These are phyloP conservation scores for Suncus etruscus DNA, from an alignment of 2,113 vertebrate genomes.

Conservation along the genomic window DNA sequence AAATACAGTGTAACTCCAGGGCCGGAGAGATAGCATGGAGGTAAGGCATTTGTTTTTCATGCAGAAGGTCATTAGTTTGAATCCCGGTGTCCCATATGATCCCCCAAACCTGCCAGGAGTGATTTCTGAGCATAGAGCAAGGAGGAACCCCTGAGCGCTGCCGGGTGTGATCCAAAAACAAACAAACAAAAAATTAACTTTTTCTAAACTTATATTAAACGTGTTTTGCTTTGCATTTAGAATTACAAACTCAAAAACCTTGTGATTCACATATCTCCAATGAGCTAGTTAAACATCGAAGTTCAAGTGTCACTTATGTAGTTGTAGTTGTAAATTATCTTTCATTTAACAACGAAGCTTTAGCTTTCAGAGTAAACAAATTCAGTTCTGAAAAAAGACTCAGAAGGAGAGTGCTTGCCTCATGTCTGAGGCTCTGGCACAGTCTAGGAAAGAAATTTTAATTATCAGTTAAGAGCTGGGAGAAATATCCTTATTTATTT, in stretches of 20 bases:
- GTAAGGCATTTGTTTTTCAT: too few relatives aligned
- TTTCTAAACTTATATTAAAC: constrained; percentile 3
- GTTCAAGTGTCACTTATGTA: background rate
- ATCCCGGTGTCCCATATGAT: too few relatives aligned
- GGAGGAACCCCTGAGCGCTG: too few relatives aligned
- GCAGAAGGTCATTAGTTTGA: too few relatives aligned
- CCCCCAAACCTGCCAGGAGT: too few relatives aligned
- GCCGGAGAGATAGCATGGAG: too few relatives aligned
- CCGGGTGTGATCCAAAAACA: too few relatives aligned
- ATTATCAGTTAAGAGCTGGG: constrained; percentile 24
- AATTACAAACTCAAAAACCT: constrained; percentile 43
- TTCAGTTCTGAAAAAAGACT: too few relatives aligned
- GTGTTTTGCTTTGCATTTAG: constrained; percentile 43
- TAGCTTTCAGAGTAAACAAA: background rate
- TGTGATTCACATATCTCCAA: background rate
- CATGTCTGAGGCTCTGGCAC: too few relatives aligned
- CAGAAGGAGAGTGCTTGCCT: too few relatives aligned
- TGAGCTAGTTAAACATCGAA: constrained; percentile 6
- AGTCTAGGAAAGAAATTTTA: background rate
- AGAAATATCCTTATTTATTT: background rate
- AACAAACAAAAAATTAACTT: too few relatives aligned
- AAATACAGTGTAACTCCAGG: background rate
- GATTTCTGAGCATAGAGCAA: too few relatives aligned
- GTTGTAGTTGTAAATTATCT: constrained; percentile 16
- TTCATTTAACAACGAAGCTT: constrained; percentile 9